These are phyloP conservation scores for Hippolais icterina DNA, from an alignment of 2,113 vertebrate genomes.

Conservation along the genomic window DNA sequence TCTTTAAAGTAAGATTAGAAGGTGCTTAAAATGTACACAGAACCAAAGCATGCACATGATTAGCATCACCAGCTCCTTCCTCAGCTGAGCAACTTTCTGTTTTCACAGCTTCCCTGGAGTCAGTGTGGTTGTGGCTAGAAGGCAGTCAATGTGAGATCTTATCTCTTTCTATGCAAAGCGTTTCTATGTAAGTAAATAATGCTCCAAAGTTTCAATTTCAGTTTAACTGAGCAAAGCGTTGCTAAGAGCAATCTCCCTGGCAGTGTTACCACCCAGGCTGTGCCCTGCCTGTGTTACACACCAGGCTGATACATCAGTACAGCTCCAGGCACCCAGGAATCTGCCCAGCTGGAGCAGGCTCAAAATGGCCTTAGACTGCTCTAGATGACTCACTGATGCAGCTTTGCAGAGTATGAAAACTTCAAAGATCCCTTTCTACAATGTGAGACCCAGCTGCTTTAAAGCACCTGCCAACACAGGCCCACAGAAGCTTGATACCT, in stretches of 20 bases:
- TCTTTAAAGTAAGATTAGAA: background rate
- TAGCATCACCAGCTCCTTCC: rapidly evolving
- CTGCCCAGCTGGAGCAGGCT: rapidly evolving
- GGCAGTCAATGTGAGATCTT: background rate
- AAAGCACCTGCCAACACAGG: background rate
- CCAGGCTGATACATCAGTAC: background rate
- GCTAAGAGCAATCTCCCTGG: background rate
- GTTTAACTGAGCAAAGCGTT: background rate
- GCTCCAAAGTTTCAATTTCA: background rate
- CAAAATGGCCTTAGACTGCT: background rate
- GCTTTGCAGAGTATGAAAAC: background rate
- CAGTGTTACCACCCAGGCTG: rapidly evolving
- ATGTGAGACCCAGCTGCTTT: background rate
- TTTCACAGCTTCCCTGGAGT: background rate
- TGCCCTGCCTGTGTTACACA: background rate
- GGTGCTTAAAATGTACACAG: background rate
- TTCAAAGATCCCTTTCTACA: background rate
- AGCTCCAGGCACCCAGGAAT: rapidly evolving
- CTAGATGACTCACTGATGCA: background rate
- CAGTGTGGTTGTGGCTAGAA: background rate
- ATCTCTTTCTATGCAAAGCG: background rate
- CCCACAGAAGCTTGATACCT: background rate
- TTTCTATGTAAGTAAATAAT: background rate
- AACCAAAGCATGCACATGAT: background rate
- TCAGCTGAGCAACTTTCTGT: background rate